Percentiles rank a stretch among this genome's conserved stretches.
Conservation (phyloP, 2,113 vertebrate genomes). For the Bos indicus region DNA sequence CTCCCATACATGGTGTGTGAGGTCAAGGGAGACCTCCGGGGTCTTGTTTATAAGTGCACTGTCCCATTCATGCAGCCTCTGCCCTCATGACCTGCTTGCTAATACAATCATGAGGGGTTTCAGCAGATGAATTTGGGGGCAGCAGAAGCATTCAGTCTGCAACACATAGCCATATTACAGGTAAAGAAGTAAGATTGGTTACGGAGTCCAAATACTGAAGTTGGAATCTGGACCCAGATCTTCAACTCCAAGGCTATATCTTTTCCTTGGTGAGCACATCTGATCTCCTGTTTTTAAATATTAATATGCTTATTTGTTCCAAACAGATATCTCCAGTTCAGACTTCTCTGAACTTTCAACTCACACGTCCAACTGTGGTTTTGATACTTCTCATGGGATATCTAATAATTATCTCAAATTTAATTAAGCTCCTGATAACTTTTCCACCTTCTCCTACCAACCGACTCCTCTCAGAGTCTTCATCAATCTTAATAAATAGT, state of each 20-base stretch:
- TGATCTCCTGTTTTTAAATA: background rate
- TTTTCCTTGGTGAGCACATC: background rate
- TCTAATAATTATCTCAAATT: background rate
- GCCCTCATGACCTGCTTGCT: background rate
- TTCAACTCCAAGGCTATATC: background rate
- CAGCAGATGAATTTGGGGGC: background rate
- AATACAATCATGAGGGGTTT: background rate
- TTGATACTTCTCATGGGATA: background rate
- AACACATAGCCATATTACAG: background rate
- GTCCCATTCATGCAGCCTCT: background rate
- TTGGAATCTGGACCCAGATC: background rate
- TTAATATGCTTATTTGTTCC: background rate
- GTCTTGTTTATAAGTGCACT: background rate
- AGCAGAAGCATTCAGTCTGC: no score
- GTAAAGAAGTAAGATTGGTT: background rate
- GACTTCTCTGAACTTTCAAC: background rate
- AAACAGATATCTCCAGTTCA: background rate
- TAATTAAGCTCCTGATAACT: background rate
- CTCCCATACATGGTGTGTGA: background rate
- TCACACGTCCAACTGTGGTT: background rate
- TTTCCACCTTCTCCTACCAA: background rate
- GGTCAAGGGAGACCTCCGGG: background rate
- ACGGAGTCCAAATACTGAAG: no score
- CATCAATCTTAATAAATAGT: background rate
- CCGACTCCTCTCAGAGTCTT: background rate